Evolutionary conservation across 2,113 vertebrate genomes (phyloP), one percentile per base, ranked within the genome.

Genomic region (Galemys pyrenaicus): DNA sequence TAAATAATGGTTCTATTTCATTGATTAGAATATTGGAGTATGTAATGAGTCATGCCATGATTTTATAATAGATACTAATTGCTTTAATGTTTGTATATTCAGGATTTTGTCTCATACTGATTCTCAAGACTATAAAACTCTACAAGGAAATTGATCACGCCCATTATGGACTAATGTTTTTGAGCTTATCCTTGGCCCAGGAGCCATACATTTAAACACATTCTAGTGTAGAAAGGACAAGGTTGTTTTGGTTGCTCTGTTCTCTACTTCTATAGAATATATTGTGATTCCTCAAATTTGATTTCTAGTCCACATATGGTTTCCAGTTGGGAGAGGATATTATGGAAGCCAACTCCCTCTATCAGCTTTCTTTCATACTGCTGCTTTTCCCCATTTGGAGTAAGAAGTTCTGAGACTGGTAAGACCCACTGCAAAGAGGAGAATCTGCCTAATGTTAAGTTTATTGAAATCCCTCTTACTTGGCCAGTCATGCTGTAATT

Each of bases 401-500:
- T 35, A 77, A 28, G 37, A 20, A 4, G 32, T 78, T 58, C 28
- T 22, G 62, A 81, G n/a, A 20, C 32, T n/a, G 64, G 44, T 17
- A 49, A 64, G 56, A 68, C n/a, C 26, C 3, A 7, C 26, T 39
- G 7, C 24, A 19, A 32, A 87, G 46, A 75, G 9, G 35, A 91
- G 22, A 80, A 5, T 3, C 87, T 78, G 28, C 22, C 58, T 81
- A 26, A 74, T 11, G 2, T 22, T 77, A 68, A 22, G 30, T 37
- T 62, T 62, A 9, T 49, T 37, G 19, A 9, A 85, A 51, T 24
- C n/a, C 22, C 35, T 62, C 37, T 46, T 85, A 93, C 68, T 39
- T 74, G 85, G 44, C 51, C 41, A 88, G 30, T 44, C 35, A 30
- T 30, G 49, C 64, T 94, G 95, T 92, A 74, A 92, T 94, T 78